Evolutionary conservation across 23 tunicate genomes (phyloP).

Genomic region (Ciona savignyi): DNA sequence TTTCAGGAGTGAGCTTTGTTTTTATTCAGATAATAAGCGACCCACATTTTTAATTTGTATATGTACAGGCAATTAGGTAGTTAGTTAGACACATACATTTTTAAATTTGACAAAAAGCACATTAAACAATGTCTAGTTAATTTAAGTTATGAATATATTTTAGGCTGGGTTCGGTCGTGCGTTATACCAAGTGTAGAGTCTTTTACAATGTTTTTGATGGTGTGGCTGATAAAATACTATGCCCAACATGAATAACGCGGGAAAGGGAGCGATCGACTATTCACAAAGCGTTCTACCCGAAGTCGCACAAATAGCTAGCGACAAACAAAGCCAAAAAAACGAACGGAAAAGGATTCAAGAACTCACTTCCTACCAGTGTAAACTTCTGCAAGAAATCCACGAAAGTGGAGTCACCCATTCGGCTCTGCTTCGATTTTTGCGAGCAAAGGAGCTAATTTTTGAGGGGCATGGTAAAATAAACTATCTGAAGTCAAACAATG

Average conservation of each 20-base stretch:
- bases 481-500: neutral
- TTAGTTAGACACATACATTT: too few species aligned
- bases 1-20: too few species aligned
- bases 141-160: too few species aligned
- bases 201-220: neutral
- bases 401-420: constrained; percentile 26
- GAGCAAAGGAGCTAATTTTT: constrained; percentile 1
- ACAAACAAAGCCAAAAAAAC: neutral
- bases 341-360: neutral
- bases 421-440: constrained; percentile 3
- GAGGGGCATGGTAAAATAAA: neutral
- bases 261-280: neutral
- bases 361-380: constrained; percentile 15
- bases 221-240: neutral
- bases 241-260: neutral
- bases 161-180: too few species aligned
- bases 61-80: too few species aligned
- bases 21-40: too few species aligned
- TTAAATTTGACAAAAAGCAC: too few species aligned
- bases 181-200: too few species aligned
- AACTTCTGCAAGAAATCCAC: constrained; percentile 21
- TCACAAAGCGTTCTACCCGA: neutral
- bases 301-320: neutral
- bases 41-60: too few species aligned
- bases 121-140: too few species aligned